Percentiles rank a stretch among this genome's conserved stretches.
Conservation (phyloP, 2,888 invertebrate species). For the Sinelater perroti region DNA sequence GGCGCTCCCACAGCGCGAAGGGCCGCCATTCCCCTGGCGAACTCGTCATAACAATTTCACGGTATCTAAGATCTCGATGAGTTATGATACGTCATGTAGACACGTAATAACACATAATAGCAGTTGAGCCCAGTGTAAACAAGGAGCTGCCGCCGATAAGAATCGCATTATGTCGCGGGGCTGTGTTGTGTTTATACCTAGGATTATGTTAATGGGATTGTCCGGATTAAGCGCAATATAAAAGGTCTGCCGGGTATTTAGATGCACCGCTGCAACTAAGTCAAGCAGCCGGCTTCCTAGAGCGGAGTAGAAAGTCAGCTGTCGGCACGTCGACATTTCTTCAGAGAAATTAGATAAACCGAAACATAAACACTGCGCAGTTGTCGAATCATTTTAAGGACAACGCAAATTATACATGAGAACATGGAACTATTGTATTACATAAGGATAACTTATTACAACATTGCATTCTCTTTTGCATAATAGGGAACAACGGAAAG, state of each 20-base stretch:
- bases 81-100: constrained; percentile 37
- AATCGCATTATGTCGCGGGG: constrained; percentile 37
- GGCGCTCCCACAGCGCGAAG: background rate
- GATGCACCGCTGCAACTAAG: no score
- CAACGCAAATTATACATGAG: no score
- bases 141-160: constrained; percentile 37
- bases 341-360: background rate
- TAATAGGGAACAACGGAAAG: no score
- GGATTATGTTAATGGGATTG: constrained; percentile 41
- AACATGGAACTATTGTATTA: no score
- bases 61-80: constrained; percentile 38
- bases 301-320: no score
- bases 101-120: constrained; percentile 38
- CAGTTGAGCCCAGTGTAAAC: constrained; percentile 38
- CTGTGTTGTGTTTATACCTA: constrained; percentile 39
- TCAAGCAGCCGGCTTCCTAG: no score
- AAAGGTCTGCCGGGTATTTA: no score
- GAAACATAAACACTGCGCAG: no score
- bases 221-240: constrained; percentile 7
- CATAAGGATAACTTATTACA: no score
- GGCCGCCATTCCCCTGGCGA: constrained; percentile 16
- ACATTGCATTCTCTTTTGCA: no score
- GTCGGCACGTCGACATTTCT: background rate
- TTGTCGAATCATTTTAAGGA: no score
- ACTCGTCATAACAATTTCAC: constrained; percentile 34